Conservation (phyloP, 2,113 vertebrate species). For the Perognathus longimembris region DNA sequence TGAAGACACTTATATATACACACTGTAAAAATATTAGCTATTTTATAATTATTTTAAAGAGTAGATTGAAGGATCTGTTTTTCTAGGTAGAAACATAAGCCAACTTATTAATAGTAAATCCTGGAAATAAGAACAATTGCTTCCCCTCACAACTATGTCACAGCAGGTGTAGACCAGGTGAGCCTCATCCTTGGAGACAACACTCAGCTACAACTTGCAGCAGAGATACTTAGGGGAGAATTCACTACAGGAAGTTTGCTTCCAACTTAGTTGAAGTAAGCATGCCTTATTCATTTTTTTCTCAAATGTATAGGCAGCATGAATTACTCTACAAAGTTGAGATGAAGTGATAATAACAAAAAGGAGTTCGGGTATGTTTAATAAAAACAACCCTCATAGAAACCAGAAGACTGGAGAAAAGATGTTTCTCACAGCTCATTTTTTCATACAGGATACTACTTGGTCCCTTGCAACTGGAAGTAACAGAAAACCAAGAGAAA, state of each 20-base stretch:
- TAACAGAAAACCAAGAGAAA: not conserved
- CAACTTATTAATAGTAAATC: not conserved
- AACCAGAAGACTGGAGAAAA: not conserved
- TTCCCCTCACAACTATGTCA: fast-evolving
- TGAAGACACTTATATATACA: not conserved
- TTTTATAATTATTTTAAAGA: not conserved
- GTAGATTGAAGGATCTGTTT: not conserved
- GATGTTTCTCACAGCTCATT: not conserved
- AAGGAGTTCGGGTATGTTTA: not conserved
- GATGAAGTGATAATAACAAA: not conserved
- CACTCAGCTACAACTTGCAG: not conserved
- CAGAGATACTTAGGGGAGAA: not conserved
- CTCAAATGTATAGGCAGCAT: not conserved
- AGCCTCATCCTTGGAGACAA: not conserved
- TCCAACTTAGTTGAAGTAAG: not conserved
- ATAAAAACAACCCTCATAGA: not conserved
- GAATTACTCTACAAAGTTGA: not conserved
- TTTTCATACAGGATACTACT: not conserved
- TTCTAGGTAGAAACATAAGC: not conserved
- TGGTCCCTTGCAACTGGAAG: not conserved
- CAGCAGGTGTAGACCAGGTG: not conserved
- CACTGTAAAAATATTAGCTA: not conserved
- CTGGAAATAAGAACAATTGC: not conserved
- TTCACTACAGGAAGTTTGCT: not conserved
- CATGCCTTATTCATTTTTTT: not conserved